These are phyloP conservation scores for Drymonia ruficornis DNA, from an alignment of 2,888 invertebrate species.

Conservation along the genomic window DNA sequence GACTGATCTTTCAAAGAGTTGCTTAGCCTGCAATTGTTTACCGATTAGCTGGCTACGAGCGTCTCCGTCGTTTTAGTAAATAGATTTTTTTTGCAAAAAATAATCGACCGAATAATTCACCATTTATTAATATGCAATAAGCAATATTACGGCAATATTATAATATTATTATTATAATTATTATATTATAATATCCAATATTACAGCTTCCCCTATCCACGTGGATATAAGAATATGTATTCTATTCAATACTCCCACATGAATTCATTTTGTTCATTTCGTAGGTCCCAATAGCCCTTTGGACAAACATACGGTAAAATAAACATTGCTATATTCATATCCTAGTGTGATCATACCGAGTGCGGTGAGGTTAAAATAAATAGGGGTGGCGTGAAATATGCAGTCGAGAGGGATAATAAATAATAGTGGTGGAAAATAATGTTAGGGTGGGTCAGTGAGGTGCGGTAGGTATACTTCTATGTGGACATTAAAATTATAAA, in stretches of 20 bases:
- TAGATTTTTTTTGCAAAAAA: too few species aligned
- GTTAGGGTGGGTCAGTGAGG: constrained; percentile 11
- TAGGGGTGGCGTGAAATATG: constrained; percentile 46
- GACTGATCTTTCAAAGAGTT: too few species aligned
- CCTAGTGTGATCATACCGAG: constrained; percentile 45
- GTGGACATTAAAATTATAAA: too few species aligned
- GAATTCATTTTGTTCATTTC: constrained; percentile 23
- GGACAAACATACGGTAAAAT: constrained; percentile 54
- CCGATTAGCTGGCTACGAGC: too few species aligned
- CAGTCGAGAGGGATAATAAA: constrained; percentile 22
- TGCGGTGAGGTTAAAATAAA: constrained; percentile 46
- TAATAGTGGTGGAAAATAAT: constrained; percentile 13
- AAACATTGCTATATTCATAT: constrained; percentile 62
- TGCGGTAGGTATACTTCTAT: not conserved
- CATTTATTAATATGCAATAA: too few species aligned
- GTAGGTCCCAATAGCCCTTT: constrained; percentile 40
- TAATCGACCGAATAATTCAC: too few species aligned
- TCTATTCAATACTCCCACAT: constrained; percentile 17
- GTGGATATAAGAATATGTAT: not conserved
- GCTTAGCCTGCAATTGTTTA: too few species aligned
- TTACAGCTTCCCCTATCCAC: not conserved
- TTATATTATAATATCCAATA: too few species aligned
- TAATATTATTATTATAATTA: too few species aligned
- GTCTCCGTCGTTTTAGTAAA: too few species aligned
- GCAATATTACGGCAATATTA: not conserved